Evolutionary conservation across 2,113 vertebrate genomes (phyloP), one percentile per base, ranked within the genome.

Genomic region (Bos indicus): DNA sequence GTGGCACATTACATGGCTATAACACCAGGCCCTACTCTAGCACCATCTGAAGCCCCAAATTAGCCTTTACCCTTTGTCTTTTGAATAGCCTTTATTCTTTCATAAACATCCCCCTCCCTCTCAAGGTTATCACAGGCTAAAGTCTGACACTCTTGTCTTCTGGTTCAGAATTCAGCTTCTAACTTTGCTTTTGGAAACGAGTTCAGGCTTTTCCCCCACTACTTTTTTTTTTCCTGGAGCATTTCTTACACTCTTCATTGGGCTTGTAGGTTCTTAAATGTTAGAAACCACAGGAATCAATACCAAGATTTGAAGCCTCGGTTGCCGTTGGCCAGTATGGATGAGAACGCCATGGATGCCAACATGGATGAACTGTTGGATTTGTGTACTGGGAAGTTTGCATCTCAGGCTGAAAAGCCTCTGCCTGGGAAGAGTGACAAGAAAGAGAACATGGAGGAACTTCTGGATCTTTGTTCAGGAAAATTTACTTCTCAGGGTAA

Each of bases 271-370:
- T 99, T 99, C 96, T 97, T 99, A 98, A 99, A 99, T 2, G 98
- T 99, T 89, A 99, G 99, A 15, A 99, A 98, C 0, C 99, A 99
- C 40, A 98, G 98, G 95, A 99, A 97, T 96, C 99, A 98, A 78
- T 99, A 99, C 74, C 99, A 95, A 97, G 97, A 99, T 83, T 99
- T 99, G 97, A 99, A 99, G 97, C 99, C 99, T 6, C 99, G 97
- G 95, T 97, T 99, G 91, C 97, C 99, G 0, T 97, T 99, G 95
- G 99, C 99, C 74, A 99, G 99, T 90, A 99, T 99, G 99, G 99
- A 99, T 82, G 99, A 99, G 97, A 99, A 99, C 19, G 99, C 99
- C 2, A 99, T 99, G 99, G 99, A 99, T 16, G 99, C 99, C 80
- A 99, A 99, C 95, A 99, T 99, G 99, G 99, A 99, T 17, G 99